Conservation (phyloP, 2,797 vertebrate species). For the Caiman crocodilus region DNA sequence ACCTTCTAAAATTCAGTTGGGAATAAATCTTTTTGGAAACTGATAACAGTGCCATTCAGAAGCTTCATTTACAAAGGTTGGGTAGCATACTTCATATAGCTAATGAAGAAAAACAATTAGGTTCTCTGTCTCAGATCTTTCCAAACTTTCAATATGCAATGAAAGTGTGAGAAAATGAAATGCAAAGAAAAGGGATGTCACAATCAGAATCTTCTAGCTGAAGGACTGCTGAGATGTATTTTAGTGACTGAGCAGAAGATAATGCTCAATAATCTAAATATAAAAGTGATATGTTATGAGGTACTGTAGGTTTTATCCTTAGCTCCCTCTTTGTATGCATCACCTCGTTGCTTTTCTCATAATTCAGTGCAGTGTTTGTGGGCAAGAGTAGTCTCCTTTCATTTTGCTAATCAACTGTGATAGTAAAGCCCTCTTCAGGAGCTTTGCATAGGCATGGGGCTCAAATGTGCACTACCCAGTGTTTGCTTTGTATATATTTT, state of each 20-base stretch:
- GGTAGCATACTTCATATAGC: background rate
- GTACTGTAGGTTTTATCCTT: background rate
- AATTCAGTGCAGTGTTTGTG: slow-evolving; percentile 9
- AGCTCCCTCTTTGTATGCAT: background rate
- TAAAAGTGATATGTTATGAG: rapidly evolving
- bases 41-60: background rate
- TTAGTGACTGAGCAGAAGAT: background rate
- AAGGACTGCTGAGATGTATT: background rate
- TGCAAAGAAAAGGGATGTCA: background rate
- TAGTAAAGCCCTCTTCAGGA: slow-evolving; percentile 44
- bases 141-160: background rate
- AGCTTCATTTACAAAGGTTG: background rate
- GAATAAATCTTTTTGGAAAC: background rate
- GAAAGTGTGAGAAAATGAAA: background rate
- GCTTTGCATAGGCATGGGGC: background rate
- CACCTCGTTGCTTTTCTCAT: slow-evolving; percentile 9
- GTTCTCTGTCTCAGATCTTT: background rate
- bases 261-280: background rate
- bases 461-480: background rate
- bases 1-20: background rate
- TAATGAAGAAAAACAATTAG: background rate
- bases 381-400: slow-evolving; percentile 40
- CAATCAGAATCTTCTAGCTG: background rate
- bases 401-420: slow-evolving; percentile 5
- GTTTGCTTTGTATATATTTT: slow-evolving; percentile 15